Conservation (phyloP, 2,797 vertebrate genomes). For the Nasua narica region DNA sequence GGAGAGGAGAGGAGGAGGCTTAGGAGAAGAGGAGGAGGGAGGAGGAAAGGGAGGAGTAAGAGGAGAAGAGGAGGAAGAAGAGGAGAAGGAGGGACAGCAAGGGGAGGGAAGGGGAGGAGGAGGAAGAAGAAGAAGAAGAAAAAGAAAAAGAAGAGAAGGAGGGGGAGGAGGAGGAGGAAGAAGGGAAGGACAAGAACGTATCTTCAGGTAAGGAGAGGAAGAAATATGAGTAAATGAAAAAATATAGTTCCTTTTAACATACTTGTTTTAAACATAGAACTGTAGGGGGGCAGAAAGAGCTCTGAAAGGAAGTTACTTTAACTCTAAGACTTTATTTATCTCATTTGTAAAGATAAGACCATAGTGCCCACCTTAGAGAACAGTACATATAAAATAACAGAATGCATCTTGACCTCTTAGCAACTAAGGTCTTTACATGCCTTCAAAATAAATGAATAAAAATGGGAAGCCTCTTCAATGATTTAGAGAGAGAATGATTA, state of each 20-base stretch:
- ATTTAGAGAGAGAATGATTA: neutral
- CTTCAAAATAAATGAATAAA: neutral
- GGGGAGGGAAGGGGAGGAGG: too few relatives aligned
- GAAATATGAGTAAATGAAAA: neutral
- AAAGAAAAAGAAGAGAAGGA: too few relatives aligned
- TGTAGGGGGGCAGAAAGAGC: neutral
- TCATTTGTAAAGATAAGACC: neutral
- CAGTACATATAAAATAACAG: neutral
- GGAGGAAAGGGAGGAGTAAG: neutral
- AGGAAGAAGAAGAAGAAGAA: neutral
- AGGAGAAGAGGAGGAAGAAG: neutral
- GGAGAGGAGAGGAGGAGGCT: neutral
- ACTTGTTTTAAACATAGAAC: neutral
- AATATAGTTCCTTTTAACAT: neutral
- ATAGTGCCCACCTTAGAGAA: neutral
- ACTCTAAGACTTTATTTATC: neutral
- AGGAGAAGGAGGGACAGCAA: too few relatives aligned
- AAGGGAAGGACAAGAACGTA: neutral
- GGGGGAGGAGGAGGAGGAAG: neutral
- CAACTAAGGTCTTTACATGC: neutral
- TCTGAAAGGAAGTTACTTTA: neutral
- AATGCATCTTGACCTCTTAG: neutral
- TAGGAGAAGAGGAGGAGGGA: neutral
- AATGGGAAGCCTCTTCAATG: neutral
- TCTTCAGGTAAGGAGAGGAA: neutral